Conservation (phyloP, 64 coral and sea anemone genomes). For the Stichodactyla mertensii region DNA sequence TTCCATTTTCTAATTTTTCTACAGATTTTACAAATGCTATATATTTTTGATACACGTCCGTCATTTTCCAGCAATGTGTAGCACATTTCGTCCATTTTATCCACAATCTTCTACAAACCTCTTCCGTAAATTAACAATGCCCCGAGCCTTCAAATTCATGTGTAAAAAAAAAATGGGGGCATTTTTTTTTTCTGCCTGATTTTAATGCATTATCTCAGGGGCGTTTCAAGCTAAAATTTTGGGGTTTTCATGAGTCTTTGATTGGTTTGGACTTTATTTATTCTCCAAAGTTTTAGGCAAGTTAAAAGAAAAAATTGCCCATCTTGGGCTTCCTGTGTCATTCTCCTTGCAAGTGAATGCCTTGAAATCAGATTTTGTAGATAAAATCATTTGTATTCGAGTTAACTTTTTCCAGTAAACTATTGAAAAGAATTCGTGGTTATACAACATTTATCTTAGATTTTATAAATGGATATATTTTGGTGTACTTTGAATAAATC, state of each 20-base stretch:
- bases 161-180: too few species aligned
- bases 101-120: not conserved
- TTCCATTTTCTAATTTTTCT: not conserved
- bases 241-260: too few species aligned
- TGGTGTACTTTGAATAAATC: not conserved
- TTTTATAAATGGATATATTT: conserved; percentile 2
- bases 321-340: not conserved
- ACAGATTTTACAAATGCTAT: not conserved
- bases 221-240: too few species aligned
- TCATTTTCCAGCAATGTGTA: not conserved
- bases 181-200: too few species aligned
- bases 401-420: not conserved
- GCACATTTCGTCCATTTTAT: not conserved
- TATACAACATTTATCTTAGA: not conserved
- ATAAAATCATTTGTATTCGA: conserved; percentile 8
- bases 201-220: too few species aligned
- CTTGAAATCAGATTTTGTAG: not conserved
- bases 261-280: too few species aligned
- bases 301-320: not conserved
- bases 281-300: too few species aligned
- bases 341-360: not conserved
- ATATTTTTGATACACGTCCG: not conserved
- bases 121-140: too few species aligned
- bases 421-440: not conserved
- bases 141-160: too few species aligned